These are phyloP conservation scores for Anthonomus grandis DNA, from an alignment of 1,140 invertebrate genomes.

Conservation along the genomic window DNA sequence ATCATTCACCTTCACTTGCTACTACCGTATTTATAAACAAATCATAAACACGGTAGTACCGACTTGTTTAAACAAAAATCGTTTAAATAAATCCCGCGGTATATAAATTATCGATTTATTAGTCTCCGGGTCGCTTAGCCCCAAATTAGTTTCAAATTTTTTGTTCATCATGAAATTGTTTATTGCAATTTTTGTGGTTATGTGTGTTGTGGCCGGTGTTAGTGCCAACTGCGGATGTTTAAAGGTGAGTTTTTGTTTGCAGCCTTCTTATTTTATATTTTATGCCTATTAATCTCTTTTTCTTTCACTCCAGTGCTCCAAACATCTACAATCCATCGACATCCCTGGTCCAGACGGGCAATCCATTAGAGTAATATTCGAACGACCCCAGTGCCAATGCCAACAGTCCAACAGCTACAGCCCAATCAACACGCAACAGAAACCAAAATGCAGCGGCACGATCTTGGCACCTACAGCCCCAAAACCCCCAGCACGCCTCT, in stretches of 20 bases:
- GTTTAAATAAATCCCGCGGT: too few species aligned
- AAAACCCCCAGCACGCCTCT: not conserved
- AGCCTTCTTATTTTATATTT: not conserved
- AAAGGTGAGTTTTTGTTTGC: not conserved
- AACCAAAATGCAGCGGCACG: not conserved
- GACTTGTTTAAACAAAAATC: too few species aligned
- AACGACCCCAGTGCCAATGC: not conserved
- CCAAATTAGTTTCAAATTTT: too few species aligned
- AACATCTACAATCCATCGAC: constrained; percentile 4
- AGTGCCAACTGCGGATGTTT: not conserved
- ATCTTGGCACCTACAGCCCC: not conserved
- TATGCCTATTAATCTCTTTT: not conserved
- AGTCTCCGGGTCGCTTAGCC: too few species aligned
- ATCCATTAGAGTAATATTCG: constrained; percentile 1
- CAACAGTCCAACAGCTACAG: not conserved
- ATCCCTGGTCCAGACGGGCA: not conserved
- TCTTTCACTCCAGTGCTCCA: constrained; percentile 9
- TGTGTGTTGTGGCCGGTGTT: too few species aligned
- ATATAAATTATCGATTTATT: too few species aligned
- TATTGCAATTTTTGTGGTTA: too few species aligned
- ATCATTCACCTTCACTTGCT: too few species aligned
- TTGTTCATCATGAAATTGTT: too few species aligned
- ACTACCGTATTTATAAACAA: too few species aligned
- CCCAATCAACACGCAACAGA: too few species aligned
- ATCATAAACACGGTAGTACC: too few species aligned